Conservation (phyloP, 1,140 invertebrate genomes). For the Catajapyx aquilonaris region DNA sequence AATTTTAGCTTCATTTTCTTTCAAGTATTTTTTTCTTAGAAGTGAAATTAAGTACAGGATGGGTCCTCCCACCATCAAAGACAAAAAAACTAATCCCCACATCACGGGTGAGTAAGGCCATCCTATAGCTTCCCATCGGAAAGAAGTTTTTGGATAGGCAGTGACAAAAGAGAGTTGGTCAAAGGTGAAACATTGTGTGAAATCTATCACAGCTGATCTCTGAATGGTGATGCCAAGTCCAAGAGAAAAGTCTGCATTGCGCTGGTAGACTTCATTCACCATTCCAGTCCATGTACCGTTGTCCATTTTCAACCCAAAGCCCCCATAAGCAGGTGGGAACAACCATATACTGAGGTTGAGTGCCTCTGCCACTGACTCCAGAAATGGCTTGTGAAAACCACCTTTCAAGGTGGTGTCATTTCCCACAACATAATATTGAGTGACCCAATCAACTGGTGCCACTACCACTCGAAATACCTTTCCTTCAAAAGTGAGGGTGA, state of each 20-base stretch:
- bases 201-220: slow-evolving; percentile 2
- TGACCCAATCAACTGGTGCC: neutral
- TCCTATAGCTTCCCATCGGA: slow-evolving; percentile 8
- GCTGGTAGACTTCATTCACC: neutral
- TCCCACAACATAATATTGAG: neutral
- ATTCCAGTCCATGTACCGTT: neutral
- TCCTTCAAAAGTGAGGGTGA: neutral
- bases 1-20: neutral
- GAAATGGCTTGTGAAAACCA: neutral
- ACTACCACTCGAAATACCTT: neutral
- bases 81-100: slow-evolving; percentile 2
- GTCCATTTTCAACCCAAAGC: no score
- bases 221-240: neutral
- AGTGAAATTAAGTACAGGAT: slow-evolving; percentile 1
- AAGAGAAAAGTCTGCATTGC: neutral
- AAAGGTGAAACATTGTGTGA: slow-evolving; percentile 8
- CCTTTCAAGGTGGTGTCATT: neutral
- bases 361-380: neutral
- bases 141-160: slow-evolving; percentile 3
- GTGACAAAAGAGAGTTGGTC: slow-evolving; percentile 9
- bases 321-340: no score
- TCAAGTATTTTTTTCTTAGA: slow-evolving; percentile 4
- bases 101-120: slow-evolving; percentile 6
- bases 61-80: neutral
- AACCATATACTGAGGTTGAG: no score